Evolutionary conservation across 2,113 vertebrate genomes (phyloP), one percentile per base, ranked within the genome.

Genomic region (Gopherus flavomarginatus): DNA sequence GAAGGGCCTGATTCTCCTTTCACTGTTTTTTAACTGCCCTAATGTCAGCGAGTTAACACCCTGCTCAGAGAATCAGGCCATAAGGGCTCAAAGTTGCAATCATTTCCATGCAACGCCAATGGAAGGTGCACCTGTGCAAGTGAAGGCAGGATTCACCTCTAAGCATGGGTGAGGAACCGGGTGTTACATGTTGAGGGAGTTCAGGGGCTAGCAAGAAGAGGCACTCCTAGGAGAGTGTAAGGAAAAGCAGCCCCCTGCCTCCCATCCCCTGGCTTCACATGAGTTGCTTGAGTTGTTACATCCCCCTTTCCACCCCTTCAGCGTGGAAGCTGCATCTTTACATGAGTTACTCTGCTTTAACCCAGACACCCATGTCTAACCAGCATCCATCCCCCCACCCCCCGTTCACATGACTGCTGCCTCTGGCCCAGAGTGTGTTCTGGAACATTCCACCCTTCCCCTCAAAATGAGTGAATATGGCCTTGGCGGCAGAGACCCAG

Each of bases 401-500:
- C 21, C 44, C 87, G 31, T n/a, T 69, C 62, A 19, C 17, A 69
- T 35, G 14, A 69, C 62, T 2, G 62, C 62, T 2, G 7, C 35
- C 19, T n/a, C 35, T 19, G 8, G 35, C 62, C 17, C 62, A 24
- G 24, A 86, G 3, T n/a, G 65, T 44, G 7, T n/a, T 88, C 89
- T 72, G 69, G n/a, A 75, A 77, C 38, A 26, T 24, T 19, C 69
- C n/a, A 22, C 21, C n/a, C 69, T 38, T 22, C 38, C 38, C 38
- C 72, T 26, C 11, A 1, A 26, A 47, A 54, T 59, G 19, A 88
- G 11, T 77, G n/a, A 10, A 84, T 81, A 31, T 82, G 26, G 83
- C 19, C 82, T 29, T 1, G 1, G 8, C 26, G 11, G 92, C 13
- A 27, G 29, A 17, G 22, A 87, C 0, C 0, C 31, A 11, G 72